Evolutionary conservation across 2,888 invertebrate genomes (phyloP), one percentile per base, ranked within the genome.

Genomic region (Trichopoda pennipes): DNA sequence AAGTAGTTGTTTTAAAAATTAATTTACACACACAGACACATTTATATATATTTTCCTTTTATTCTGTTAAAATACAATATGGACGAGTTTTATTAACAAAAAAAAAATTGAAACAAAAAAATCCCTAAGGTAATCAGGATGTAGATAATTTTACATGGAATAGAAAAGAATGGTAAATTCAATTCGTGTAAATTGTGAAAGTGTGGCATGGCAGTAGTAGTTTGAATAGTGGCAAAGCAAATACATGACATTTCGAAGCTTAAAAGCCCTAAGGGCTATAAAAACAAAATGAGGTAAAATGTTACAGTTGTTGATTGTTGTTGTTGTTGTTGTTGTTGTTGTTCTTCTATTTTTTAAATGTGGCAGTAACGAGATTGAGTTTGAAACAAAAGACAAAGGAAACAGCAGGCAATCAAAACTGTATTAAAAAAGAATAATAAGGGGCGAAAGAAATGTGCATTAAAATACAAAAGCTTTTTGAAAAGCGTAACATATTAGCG

Each of bases 61-160:
- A 58, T 73, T 58, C n/a, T n/a, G n/a, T 51, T 47, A 60, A 80
- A 69, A 73, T 76, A 70, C 60, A 79, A 76, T 79, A 75, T 82
- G 75, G 60, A 79, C 79, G 75, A 82, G 61, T 61, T 79, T 75
- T 68, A 19, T 51, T 69, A 35, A 2, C 10, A 38, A 38, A n/a
- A 35, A 69, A 58, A 74, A 60, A 19, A 55, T 47, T 44, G 38
- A 17, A 44, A 61, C 9, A 53, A 66, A 19, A 63, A 80, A 75
- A 14, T 79, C 61, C 82, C 79, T 75, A n/a, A 75, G 82, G 82
- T 75, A 79, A 79, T 75, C 79, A 82, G 78, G 70, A 82, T 79
- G 82, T 68, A 79, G 75, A 79, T 75, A 82, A 79, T 74, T 68
- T 51, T 47, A 74, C 64, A 60, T 58, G 51, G 42, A 68, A 61